A percentile compares a stretch with the other conserved stretches of the same genome.
Evolutionary conservation across 35 echinoderm and acorn worm species (phyloP).

Genomic region (Chiridota heheva): DNA sequence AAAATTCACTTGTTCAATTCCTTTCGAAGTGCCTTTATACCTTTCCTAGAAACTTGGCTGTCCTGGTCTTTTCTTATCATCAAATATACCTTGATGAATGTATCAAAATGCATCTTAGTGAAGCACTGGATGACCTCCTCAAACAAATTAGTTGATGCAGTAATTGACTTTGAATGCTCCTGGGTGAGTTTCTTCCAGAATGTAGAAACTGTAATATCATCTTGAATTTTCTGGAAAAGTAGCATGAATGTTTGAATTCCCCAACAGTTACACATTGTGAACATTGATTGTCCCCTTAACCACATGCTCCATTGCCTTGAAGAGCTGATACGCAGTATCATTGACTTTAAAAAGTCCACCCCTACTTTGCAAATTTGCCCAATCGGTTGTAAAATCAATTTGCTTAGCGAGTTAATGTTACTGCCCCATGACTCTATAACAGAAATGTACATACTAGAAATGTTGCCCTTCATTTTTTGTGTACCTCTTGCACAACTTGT

Average conservation of each 20-base stretch:
- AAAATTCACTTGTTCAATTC: no score
- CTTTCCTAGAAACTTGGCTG: conserved; percentile 12
- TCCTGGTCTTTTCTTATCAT: not conserved
- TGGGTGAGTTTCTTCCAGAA: not conserved
- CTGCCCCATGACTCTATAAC: conserved; percentile 7
- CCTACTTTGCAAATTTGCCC: not conserved
- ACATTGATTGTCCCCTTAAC: not conserved
- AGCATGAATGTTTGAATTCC: not conserved
- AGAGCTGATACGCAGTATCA: not conserved
- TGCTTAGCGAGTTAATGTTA: not conserved
- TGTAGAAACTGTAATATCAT: not conserved
- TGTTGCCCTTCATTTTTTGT: conserved; percentile 1
- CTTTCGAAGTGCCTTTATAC: conserved; percentile 20
- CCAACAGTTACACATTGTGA: not conserved
- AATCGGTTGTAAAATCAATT: conserved; percentile 15
- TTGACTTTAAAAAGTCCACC: conserved; percentile 12
- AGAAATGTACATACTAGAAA: not conserved
- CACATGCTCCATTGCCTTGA: conserved; percentile 10
- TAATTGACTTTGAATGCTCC: not conserved
- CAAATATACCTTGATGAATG: conserved; percentile 20
- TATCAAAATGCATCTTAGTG: conserved; percentile 11
- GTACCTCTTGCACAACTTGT: conserved; percentile 7
- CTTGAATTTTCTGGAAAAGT: not conserved
- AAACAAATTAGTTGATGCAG: not conserved
- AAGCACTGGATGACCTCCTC: conserved; percentile 11